Percentiles rank a stretch among this genome's conserved stretches.
Evolutionary conservation across 1,140 invertebrate genomes (phyloP).

Genomic region (Zelostemma sp.): DNA sequence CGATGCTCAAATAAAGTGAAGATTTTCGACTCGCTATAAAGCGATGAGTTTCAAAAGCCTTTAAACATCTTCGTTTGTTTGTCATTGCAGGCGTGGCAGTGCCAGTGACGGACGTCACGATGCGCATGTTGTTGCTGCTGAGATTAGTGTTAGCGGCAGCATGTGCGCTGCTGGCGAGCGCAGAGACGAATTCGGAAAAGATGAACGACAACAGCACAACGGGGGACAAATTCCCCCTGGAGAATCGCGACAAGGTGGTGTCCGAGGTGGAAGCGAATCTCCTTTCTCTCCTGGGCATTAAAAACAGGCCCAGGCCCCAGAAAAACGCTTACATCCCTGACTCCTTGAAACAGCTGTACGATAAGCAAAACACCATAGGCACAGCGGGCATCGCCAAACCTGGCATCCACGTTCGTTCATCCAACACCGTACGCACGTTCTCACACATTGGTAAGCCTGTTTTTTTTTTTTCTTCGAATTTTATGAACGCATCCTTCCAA

Average conservation of each 20-base stretch:
- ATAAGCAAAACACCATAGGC: conserved; percentile 74
- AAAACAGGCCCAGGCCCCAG: conserved; percentile 72
- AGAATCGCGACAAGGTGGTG: conserved; percentile 53
- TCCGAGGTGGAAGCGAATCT: conserved; percentile 77
- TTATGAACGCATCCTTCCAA: too few relatives aligned
- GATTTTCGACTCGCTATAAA: too few relatives aligned
- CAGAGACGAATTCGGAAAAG: conserved; percentile 52
- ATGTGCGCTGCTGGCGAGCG: conserved; percentile 61
- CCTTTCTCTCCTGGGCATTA: conserved; percentile 82
- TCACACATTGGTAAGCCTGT: conserved; percentile 79
- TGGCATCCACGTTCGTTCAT: conserved; percentile 76
- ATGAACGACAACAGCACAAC: conserved; percentile 20
- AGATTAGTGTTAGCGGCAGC: conserved; percentile 67
- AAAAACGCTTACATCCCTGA: conserved; percentile 75
- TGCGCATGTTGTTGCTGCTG: conserved; percentile 69
- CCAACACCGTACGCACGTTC: conserved; percentile 90
- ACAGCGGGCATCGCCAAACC: conserved; percentile 77
- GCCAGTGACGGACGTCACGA: conserved; percentile 67
- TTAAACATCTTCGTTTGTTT: too few relatives aligned
- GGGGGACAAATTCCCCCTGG: too few relatives aligned
- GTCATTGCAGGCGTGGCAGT: conserved; percentile 63
- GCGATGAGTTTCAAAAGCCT: too few relatives aligned
- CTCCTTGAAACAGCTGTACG: conserved; percentile 84
- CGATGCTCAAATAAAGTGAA: too few relatives aligned
- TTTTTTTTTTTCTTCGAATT: too few relatives aligned